These are phyloP conservation scores for Melinaea menophilus DNA, from an alignment of 2,888 invertebrate species.

Conservation along the genomic window DNA sequence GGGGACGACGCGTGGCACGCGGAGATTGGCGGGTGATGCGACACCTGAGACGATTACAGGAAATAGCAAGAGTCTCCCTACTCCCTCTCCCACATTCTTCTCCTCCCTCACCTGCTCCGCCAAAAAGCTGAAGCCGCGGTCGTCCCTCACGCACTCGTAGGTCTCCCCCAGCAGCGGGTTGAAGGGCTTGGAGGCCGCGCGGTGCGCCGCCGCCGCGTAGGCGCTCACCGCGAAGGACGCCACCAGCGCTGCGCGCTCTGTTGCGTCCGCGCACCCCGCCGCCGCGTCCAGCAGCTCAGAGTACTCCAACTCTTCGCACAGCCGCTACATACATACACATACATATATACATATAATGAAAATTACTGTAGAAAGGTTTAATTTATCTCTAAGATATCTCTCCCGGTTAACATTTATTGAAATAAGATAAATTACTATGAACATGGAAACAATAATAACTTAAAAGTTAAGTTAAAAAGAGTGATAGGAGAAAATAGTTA, in stretches of 20 bases:
- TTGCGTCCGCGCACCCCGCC: slow-evolving; percentile 81
- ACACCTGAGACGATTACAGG: slow-evolving; percentile 74
- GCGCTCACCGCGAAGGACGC: slow-evolving; percentile 90
- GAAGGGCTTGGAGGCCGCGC: slow-evolving; percentile 91
- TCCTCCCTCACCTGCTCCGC: slow-evolving; percentile 83
- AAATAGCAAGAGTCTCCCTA: no score
- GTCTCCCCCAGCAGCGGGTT: slow-evolving; percentile 91
- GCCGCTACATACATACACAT: slow-evolving; percentile 65
- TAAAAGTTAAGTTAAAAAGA: no score
- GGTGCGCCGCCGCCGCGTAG: slow-evolving; percentile 84
- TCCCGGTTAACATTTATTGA: no score
- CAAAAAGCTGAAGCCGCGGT: slow-evolving; percentile 86
- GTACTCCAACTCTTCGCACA: slow-evolving; percentile 91
- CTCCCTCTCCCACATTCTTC: background rate
- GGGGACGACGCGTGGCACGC: slow-evolving; percentile 88
- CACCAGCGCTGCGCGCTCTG: slow-evolving; percentile 80
- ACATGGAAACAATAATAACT: no score
- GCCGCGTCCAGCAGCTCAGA: slow-evolving; percentile 88
- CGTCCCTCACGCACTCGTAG: slow-evolving; percentile 87
- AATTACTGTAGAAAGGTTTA: no score
- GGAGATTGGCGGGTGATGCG: slow-evolving; percentile 91
- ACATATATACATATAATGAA: background rate
- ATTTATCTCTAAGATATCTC: no score
- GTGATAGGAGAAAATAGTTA: no score
- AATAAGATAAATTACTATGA: no score